Evolutionary conservation across 2,888 invertebrate genomes (phyloP), one percentile per base, ranked within the genome.

Genomic region (Cantharis nigra): DNA sequence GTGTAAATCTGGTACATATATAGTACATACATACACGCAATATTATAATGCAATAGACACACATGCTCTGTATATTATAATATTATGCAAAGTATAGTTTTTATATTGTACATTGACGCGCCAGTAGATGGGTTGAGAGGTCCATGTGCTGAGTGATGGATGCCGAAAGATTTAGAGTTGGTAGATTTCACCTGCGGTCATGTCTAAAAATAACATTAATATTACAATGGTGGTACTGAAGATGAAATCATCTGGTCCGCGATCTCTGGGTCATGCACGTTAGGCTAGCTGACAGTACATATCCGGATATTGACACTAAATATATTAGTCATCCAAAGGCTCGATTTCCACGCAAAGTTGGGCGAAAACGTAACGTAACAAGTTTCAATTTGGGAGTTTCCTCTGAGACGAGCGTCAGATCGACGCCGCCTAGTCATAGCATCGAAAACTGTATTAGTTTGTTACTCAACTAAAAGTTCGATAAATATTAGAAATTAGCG

Each of bases 131-230:
- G 20, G 77, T 75, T 30, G 70, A 33, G 77, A 77, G 70, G 72
- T 71, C 74, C 77, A 77, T 73, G 72, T 71, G 77, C 72, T 63
- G 67, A 75, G 69, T 72, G 76, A 77, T 77, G 72, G 70, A 75
- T 78, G 73, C 73, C 71, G 72, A 79, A 75, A 78, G 77, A 79
- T 75, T 63, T 77, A 73, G 77, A 79, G 77, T 74, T 79, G 64
- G 71, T 75, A 77, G 75, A 79, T 79, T 78, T 80, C 80, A 80
- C 80, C 80, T 80, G 77, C 74, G 75, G 75, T 80, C 80, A 80
- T 80, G 71, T 78, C 80, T 80, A 80, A 78, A 80, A 80, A 80
- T 80, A 80, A 74, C 72, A 49, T 49, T n/a, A 49, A 49, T 49
- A 77, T 76, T 71, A 79, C 79, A 80, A 80, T 80, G 77, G 78